phyloP scores from a whole-genome alignment of 1,140 invertebrate genomes.

The Epicauta chinensis region DNA sequence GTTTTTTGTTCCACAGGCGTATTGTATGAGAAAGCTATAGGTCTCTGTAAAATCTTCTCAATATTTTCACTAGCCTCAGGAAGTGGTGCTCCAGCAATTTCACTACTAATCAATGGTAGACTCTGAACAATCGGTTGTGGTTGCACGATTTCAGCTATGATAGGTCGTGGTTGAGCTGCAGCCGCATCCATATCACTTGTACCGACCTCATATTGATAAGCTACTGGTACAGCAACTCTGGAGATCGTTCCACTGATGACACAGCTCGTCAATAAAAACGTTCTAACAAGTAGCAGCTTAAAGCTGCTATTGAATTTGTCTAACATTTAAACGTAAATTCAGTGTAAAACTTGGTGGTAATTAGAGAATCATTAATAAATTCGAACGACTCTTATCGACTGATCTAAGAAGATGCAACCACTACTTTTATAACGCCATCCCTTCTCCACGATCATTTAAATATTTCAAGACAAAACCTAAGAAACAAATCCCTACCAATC shows the following conservation, averaged over 20 bases:
- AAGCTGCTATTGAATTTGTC: background rate
- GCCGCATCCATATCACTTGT: constrained; percentile 18
- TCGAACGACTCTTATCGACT: no score
- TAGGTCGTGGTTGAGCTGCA: constrained; percentile 27
- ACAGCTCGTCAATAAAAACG: constrained; percentile 4
- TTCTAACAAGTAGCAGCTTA: background rate
- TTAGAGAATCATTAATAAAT: no score
- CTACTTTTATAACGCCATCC: no score
- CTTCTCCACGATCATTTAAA: no score
- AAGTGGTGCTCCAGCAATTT: constrained; percentile 15
- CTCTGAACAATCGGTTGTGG: constrained; percentile 10
- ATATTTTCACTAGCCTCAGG: constrained; percentile 27
- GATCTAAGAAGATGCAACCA: no score
- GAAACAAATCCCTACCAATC: no score
- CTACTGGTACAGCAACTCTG: background rate
- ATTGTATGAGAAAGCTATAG: constrained; percentile 30
- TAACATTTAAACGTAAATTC: constrained; percentile 1
- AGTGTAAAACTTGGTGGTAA: no score
- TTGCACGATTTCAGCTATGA: constrained; percentile 21
- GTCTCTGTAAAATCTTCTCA: no score
- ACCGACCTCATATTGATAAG: background rate
- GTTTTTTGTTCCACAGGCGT: background rate
- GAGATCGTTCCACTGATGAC: background rate
- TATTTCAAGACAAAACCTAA: no score
- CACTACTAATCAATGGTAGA: constrained; percentile 12